Evolutionary conservation across 92 coral and sea anemone species (phyloP), one percentile per base, ranked within the genome.

Genomic region (Bergia puertoricense): DNA sequence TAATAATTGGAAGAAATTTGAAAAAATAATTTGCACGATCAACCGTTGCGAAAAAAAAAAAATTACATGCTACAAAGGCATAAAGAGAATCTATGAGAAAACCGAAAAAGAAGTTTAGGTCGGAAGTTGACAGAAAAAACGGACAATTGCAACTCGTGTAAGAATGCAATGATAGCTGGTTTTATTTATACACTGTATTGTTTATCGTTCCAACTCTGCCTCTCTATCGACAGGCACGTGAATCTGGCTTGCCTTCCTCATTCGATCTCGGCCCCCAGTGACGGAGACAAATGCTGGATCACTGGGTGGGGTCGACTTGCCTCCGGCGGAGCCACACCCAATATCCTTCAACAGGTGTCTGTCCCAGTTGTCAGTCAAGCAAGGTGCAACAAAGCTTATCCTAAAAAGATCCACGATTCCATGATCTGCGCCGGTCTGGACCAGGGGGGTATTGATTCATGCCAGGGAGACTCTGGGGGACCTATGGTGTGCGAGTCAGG

Each of bases 281-380:
- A 94, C 56, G 93, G 93, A 2, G 62, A 39, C 5, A 79, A 37
- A 74, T 95, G 98, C 76, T 91, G 93, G 92, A 84, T 95, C 46
- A 93, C 98, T 39, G 98, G 98, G n/a, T 95, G 96, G 96, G 98
- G 98, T 5, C 90, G 92, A n/a, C 86, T 93, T 9, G 50, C 95
- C 11, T 88, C 96, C 16, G 96, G 94, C 5, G 96, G 96, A 5
- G 59, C 88, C 13, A 40, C 87, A 0, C 91, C 95, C 22, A 85
- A 85, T 71, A 22, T 56, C 43, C 94, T 94, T 43, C 94, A 86
- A 46, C 93, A 91, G 43, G 95, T 91, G 16, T 20, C 80, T 16
- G 96, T 95, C n/a, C 96, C 95, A 3, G 79, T 94, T 18, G 93
- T 72, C 14, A 77, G 96, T 79, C 91, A 80, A 40, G 86, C 69